Percentiles rank a stretch among this genome's conserved stretches.
These are phyloP conservation scores for Lontra canadensis DNA, from an alignment of 2,113 vertebrate species.

Conservation along the genomic window DNA sequence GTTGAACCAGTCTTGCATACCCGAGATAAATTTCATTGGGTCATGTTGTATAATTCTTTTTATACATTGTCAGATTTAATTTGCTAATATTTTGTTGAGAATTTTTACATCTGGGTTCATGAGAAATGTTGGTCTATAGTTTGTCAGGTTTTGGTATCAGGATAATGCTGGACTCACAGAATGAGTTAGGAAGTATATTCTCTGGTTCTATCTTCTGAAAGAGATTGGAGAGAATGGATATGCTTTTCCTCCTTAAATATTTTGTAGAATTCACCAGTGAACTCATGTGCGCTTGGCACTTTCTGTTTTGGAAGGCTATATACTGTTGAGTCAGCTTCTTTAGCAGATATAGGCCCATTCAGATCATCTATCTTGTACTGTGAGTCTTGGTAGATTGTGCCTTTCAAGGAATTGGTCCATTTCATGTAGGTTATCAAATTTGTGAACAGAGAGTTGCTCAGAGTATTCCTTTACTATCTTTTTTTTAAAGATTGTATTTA, in stretches of 20 bases:
- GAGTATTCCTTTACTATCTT: not conserved
- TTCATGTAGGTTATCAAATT: not conserved
- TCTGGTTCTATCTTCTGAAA: not conserved
- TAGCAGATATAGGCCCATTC: not conserved
- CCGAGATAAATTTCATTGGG: not conserved
- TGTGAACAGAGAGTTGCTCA: not conserved
- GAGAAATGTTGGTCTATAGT: not conserved
- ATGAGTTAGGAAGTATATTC: not conserved
- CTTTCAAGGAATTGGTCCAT: not conserved
- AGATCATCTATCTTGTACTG: not conserved
- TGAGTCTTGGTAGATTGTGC: not conserved
- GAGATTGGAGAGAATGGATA: not conserved
- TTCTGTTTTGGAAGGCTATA: not conserved
- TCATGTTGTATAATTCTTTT: not conserved
- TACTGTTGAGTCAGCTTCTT: not conserved
- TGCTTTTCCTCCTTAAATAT: not conserved
- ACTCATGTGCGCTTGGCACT: not conserved
- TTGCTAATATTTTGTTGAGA: not conserved
- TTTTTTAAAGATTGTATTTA: no score
- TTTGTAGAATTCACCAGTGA: not conserved
- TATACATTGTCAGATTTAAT: not conserved
- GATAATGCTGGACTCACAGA: not conserved
- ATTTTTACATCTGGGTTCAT: not conserved
- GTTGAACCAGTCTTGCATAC: not conserved
- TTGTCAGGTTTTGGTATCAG: not conserved